Conservation (phyloP, 2,888 invertebrate genomes). For the Pristionchus exspectatus region DNA sequence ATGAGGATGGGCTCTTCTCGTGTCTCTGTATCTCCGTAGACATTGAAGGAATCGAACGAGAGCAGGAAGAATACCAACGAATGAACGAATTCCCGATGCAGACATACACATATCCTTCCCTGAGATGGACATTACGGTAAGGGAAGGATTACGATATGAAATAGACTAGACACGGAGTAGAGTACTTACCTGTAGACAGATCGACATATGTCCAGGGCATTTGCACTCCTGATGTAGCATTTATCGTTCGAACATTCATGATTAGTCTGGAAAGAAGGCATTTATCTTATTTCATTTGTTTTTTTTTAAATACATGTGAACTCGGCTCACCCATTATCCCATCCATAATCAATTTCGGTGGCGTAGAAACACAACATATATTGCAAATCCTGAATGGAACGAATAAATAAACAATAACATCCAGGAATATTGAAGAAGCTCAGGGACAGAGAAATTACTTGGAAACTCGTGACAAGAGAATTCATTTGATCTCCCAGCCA, state of each 20-base stretch:
- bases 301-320: not conserved
- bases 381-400: slow-evolving; percentile 92
- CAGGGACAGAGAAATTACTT: slow-evolving; percentile 88
- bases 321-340: slow-evolving; percentile 55
- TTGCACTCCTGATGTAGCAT: slow-evolving; percentile 71
- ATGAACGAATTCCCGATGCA: slow-evolving; percentile 86
- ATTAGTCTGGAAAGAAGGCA: slow-evolving; percentile 57
- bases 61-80: slow-evolving; percentile 94
- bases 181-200: slow-evolving; percentile 70
- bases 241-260: slow-evolving; percentile 70
- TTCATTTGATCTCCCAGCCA: slow-evolving; percentile 85
- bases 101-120: slow-evolving; percentile 83
- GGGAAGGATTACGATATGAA: not conserved
- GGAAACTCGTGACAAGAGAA: slow-evolving; percentile 90
- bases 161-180: not conserved
- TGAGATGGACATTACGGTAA: not conserved
- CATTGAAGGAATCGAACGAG: slow-evolving; percentile 99
- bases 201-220: slow-evolving; percentile 79
- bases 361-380: slow-evolving; percentile 93
- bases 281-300: not conserved
- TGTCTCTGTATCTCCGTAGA: slow-evolving; percentile 93
- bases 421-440: not conserved
- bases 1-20: slow-evolving; percentile 91
- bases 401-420: not conserved
- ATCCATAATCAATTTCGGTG: slow-evolving; percentile 79